Base-by-base conservation (phyloP, 2,888 invertebrate species). In the Drosophila sordidula region DNA sequence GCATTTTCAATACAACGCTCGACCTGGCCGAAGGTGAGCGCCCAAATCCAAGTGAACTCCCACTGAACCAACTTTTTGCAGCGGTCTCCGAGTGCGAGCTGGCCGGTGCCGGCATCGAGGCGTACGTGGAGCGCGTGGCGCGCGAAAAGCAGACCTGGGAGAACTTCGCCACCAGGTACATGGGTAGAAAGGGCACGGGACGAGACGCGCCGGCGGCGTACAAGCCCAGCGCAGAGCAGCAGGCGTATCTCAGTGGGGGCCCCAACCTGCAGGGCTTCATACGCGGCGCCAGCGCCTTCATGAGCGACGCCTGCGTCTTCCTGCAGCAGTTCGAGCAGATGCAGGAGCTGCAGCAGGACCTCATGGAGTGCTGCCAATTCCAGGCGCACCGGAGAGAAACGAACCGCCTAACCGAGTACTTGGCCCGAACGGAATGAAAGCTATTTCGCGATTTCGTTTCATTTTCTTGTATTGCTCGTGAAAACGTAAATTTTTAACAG, bases 191-290 rank as follows among this genome's bases (percentile, higher is more conserved):
- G 0, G 78, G 70, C 32, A 59, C 58, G 45, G 6, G 0, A 14
- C 18, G 12, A 1, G 1, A 6, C 0, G 11, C 11, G 14, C n/a
- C 9, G 2, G 12, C 14, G 8, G 6, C 26, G 12, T 52, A 42
- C 1, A 54, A 77, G 22, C 68, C 91, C 3, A 74, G 84, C 0
- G 36, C 56, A 0, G 86, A 90, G 3, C 90, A 91, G n/a, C 77
- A 78, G 1, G 67, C 69, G 0, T 89, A 88, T 50, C 74, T 92
- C 3, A 71, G 78, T 4, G 51, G 75, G 3, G 87, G 72, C 0
- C 89, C 89, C 0, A 74, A 88, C 61, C 38, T 91, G 6, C 81
- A 82, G 6, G 77, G 70, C 5, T 90, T 89, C 18, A 38, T 90
- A 2, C 78, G 89, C 0, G 85, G 87, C 14, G 81, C 86, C 0